Evolutionary conservation across 2,888 invertebrate species (phyloP), one percentile per base, ranked within the genome.

Genomic region (Macaria liturata): DNA sequence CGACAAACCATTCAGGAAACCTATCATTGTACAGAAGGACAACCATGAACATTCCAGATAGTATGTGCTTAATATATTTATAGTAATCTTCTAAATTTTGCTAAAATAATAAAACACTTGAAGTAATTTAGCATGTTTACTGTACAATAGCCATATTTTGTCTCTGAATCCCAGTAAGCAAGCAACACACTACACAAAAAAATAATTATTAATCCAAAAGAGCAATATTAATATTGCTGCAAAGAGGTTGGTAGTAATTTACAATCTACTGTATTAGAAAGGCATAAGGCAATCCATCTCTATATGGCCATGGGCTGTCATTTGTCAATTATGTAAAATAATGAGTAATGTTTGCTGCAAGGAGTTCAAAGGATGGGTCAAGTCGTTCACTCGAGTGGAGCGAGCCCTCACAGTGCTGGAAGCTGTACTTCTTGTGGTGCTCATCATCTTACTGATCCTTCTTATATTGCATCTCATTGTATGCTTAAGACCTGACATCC

Each of bases 1-100:
- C 69, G 95, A 95, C 54, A 89, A 96, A 69, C 97, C 96, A 0
- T 97, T 96, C 76, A 94, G 90, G 68, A 94, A 92, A 78, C 96
- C 96, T 3, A 93, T 86, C 34, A 46, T 67, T 47, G 34, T 81
- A 49, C 57, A 54, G 39, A 61, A 67, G 53, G 67, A 68, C 48
- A 57, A 46, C 34, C 56, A 60, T 9, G 51, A 60, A 3, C 40
- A 59, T 4, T 30, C 9, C n/a, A 53, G 45, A 60, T 57, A 55
- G 54, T 46, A n/a, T n/a, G n/a, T n/a, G n/a, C n/a, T n/a, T n/a
- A n/a, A n/a, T n/a, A n/a, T n/a, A 20, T 20, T 20, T 20, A 20
- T 20, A 2, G 20, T 20, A 20, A 20, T 20, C 20, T 20, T 20
- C 20, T 1, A 20, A 20, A 20, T 20, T 20, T 20, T 20, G 20